Base-by-base conservation (phyloP, 2,797 vertebrate species). In the Danio jaintianensis region DNA sequence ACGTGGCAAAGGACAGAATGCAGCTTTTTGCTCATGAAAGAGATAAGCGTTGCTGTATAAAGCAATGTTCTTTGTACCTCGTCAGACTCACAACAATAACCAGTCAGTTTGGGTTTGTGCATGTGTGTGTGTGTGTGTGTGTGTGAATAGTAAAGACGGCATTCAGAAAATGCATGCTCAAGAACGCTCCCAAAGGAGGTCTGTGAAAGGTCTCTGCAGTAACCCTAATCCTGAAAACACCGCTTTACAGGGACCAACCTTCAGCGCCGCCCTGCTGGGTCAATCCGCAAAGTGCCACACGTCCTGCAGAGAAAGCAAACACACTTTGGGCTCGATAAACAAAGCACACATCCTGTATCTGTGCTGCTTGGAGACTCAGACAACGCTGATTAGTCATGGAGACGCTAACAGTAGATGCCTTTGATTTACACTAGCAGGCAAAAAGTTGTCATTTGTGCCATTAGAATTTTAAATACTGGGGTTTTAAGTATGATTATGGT, bases 231-330 rank as follows among this genome's bases (percentile, higher is more conserved):
- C 80, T 86, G 73, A 68, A 87, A 90, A 85, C 88, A 81, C 83
- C 79, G 83, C n/a, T 74, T 84, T 87, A 85, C 85, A 83, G 79
- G 81, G 80, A 76, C 67, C 80, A 78, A 66, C 53, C 75, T 73
- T 80, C 73, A 64, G 72, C 79, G 66, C 75, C 53, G 78, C 84
- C 86, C 82, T 36, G 48, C 76, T 83, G 81, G 75, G 76, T 82
- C 79, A 62, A 71, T 86, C 88, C n/a, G 66, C 64, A 59, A 87
- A 81, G 86, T 84, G 87, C 85, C 82, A 83, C 86, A 82, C 18
- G 84, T 82, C 92, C 89, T 86, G 89, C 89, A 88, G 90, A 87
- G 90, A 89, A 87, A 90, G 88, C 90, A 92, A 92, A 92, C 90
- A 92, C 88, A 89, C 87, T 83, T 86, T 85, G 83, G 78, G 86